Conservation (phyloP, 1,140 invertebrate genomes). For the Oryzaephilus surinamensis region DNA sequence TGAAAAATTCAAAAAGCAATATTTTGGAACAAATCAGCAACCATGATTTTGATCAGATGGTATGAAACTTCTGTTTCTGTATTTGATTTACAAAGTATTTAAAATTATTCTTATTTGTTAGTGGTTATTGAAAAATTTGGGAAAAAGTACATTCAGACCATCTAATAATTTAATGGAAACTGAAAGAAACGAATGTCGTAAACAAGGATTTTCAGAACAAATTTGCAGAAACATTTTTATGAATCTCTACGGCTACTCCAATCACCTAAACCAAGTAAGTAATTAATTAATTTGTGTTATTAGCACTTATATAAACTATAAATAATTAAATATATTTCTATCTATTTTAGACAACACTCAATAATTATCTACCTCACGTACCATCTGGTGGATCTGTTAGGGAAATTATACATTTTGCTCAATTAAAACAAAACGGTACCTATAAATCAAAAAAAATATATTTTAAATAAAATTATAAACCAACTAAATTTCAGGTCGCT, state of each 20-base stretch:
- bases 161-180: constrained; percentile 9
- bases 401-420: constrained; percentile 46
- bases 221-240: constrained; percentile 15
- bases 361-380: constrained; percentile 36
- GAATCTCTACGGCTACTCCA: constrained; percentile 16
- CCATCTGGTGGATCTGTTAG: constrained; percentile 51
- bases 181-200: constrained; percentile 4
- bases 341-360: constrained; percentile 11
- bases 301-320: too few relatives aligned
- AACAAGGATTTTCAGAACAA: constrained; percentile 4
- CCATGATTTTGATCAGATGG: constrained; percentile 10
- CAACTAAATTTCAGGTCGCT: constrained; percentile 6
- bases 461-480: constrained; percentile 14
- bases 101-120: constrained; percentile 4
- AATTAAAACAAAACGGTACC: constrained; percentile 28
- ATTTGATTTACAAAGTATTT: not conserved
- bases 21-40: constrained; percentile 13
- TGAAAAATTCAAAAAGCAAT: constrained; percentile 12
- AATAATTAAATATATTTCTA: too few relatives aligned
- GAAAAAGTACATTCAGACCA: constrained; percentile 11
- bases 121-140: constrained; percentile 16
- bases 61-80: constrained; percentile 10
- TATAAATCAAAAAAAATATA: not conserved
- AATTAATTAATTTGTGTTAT: not conserved
- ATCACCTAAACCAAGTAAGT: constrained; percentile 10